Percentiles rank a stretch among this genome's conserved stretches.
phyloP scores from a whole-genome alignment of 2,113 vertebrate genomes.

The Lagenorhynchus albirostris region DNA sequence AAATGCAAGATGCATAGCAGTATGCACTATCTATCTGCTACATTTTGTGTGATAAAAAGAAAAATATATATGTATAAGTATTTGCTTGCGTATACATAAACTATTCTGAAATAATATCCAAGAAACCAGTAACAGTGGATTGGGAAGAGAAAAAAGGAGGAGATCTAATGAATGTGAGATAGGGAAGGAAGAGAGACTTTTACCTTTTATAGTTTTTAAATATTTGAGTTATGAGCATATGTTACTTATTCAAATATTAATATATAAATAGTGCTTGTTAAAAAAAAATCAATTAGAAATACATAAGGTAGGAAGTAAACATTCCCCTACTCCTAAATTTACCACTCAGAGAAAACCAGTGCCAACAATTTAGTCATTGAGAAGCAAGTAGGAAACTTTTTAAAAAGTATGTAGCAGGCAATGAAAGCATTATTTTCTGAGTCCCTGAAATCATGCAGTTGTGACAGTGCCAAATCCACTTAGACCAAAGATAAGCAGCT shows the following conservation, averaged over 20 bases:
- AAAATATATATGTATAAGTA: not conserved
- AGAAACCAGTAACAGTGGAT: not conserved
- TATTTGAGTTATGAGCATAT: not conserved
- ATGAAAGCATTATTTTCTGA: not conserved
- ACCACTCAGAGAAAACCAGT: not conserved
- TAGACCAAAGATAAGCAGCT: not conserved
- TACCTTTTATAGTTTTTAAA: not conserved
- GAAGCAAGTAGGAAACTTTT: not conserved
- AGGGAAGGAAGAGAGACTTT: not conserved
- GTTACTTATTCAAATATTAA: constrained; percentile 14
- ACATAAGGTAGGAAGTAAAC: not conserved
- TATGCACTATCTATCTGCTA: not conserved
- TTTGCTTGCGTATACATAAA: not conserved
- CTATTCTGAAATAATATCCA: not conserved
- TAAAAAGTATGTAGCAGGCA: not conserved
- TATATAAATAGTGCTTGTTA: not conserved
- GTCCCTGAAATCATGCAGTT: not conserved
- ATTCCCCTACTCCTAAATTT: not conserved
- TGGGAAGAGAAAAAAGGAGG: not conserved
- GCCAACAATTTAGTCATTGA: not conserved
- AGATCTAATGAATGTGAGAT: not conserved
- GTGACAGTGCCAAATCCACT: not conserved
- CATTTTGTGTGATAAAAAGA: not conserved
- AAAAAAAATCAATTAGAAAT: not conserved
- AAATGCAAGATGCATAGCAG: not conserved